phyloP scores from a whole-genome alignment of 2,797 vertebrate species.

The Ispidina picta region DNA sequence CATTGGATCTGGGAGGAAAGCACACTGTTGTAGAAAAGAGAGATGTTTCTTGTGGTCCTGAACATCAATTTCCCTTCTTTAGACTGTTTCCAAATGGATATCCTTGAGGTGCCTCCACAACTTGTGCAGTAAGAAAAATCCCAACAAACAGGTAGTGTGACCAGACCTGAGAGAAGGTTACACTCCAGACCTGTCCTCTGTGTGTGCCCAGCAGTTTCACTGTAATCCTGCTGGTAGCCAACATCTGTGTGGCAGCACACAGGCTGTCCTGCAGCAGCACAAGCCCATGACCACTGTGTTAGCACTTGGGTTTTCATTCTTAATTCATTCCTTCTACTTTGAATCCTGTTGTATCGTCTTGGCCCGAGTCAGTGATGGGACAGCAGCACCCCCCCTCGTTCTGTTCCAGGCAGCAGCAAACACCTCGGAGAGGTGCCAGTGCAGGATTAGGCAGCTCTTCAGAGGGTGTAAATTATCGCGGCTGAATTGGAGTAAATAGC shows the following conservation, averaged over 20 bases:
- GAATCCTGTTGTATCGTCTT: neutral
- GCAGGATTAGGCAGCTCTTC: neutral
- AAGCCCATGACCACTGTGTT: neutral
- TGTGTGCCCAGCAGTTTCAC: neutral
- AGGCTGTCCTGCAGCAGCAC: neutral
- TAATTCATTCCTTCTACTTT: neutral
- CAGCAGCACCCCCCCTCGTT: neutral
- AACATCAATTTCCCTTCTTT: neutral
- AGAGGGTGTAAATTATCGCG: conserved; percentile 18
- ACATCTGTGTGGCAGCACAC: neutral
- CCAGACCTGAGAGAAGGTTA: neutral
- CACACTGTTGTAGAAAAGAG: neutral
- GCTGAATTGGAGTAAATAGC: conserved; percentile 29
- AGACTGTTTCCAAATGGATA: neutral
- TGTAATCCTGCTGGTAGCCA: neutral
- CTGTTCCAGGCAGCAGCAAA: neutral
- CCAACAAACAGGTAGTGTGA: neutral
- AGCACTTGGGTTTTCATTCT: neutral
- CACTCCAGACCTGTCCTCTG: neutral
- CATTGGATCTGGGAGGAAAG: neutral
- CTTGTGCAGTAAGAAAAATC: neutral
- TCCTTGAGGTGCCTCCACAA: neutral
- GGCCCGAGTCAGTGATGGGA: neutral
- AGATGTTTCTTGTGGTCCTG: neutral
- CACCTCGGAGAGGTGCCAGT: neutral